phyloP scores from a whole-genome alignment of 1,140 invertebrate genomes.

The Trypoxylus dichotomus region DNA sequence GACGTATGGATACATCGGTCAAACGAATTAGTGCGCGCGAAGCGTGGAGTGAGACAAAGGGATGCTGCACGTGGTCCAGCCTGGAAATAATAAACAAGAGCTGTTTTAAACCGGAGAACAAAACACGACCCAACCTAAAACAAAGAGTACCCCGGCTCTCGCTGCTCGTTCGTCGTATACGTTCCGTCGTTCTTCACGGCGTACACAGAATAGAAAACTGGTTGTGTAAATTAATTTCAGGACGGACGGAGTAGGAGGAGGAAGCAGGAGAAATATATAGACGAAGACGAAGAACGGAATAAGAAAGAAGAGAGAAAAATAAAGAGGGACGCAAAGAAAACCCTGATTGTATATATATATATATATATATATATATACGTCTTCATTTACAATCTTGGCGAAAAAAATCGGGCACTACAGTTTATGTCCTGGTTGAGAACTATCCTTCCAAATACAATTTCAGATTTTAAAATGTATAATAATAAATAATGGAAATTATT shows the following conservation, averaged over 20 bases:
- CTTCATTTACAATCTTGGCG: background rate
- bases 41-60: constrained; percentile 26
- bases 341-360: background rate
- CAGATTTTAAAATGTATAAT: no score
- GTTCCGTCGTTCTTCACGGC: constrained; percentile 8
- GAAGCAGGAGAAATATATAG: constrained; percentile 22
- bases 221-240: constrained; percentile 52
- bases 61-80: constrained; percentile 35
- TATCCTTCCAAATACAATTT: no score
- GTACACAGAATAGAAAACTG: constrained; percentile 44
- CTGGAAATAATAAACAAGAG: constrained; percentile 48
- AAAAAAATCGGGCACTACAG: background rate
- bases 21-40: constrained; percentile 26
- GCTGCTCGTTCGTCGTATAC: constrained; percentile 4
- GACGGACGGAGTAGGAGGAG: constrained; percentile 32
- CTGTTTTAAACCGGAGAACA: constrained; percentile 47
- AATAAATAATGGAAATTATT: no score
- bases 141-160: constrained; percentile 42
- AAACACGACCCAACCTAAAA: constrained; percentile 47
- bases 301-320: background rate
- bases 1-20: constrained; percentile 7
- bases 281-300: background rate
- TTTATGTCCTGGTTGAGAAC: background rate
- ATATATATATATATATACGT: background rate
- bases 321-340: background rate